Percentiles rank a stretch among this genome's conserved stretches.
Evolutionary conservation across 2,888 invertebrate genomes (phyloP).

Genomic region (Linnaemya tessellans): DNA sequence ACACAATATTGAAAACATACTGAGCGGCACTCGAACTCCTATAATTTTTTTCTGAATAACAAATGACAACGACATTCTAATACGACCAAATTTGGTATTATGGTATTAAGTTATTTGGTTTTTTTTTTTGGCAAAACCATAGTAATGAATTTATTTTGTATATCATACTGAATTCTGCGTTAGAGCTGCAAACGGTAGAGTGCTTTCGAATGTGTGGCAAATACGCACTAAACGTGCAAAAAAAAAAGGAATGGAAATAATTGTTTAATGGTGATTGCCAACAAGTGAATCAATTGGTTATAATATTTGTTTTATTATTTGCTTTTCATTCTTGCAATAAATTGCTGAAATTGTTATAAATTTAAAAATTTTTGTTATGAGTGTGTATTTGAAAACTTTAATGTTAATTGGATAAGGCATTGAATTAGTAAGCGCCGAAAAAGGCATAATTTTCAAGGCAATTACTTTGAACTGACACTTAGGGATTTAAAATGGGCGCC

Average conservation of each 20-base stretch:
- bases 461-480: not conserved
- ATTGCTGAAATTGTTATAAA: conserved; percentile 1
- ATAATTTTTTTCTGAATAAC: not conserved
- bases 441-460: not conserved
- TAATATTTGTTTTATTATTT: not conserved
- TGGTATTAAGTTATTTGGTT: conserved; percentile 62
- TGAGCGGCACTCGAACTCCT: not conserved
- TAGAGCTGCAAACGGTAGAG: not conserved
- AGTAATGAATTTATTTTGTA: conserved; percentile 42
- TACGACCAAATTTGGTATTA: conserved; percentile 56
- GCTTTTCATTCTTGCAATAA: not conserved
- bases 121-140: conserved; percentile 52
- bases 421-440: conserved; percentile 9
- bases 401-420: conserved; percentile 31
- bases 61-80: conserved; percentile 46
- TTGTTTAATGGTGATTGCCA: conserved; percentile 45
- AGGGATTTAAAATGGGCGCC: not conserved
- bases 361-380: not conserved
- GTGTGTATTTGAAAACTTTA: conserved; percentile 18
- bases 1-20: conserved; percentile 15
- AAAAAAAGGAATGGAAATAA: conserved; percentile 8
- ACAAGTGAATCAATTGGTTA: conserved; percentile 5
- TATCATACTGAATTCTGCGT: not conserved
- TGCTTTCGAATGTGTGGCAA: conserved; percentile 8
- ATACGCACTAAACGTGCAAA: not conserved